A percentile compares a stretch with the other conserved stretches of the same genome.
These are phyloP conservation scores for Scotopteryx bipunctaria DNA, from an alignment of 2,888 invertebrate species.

Conservation along the genomic window DNA sequence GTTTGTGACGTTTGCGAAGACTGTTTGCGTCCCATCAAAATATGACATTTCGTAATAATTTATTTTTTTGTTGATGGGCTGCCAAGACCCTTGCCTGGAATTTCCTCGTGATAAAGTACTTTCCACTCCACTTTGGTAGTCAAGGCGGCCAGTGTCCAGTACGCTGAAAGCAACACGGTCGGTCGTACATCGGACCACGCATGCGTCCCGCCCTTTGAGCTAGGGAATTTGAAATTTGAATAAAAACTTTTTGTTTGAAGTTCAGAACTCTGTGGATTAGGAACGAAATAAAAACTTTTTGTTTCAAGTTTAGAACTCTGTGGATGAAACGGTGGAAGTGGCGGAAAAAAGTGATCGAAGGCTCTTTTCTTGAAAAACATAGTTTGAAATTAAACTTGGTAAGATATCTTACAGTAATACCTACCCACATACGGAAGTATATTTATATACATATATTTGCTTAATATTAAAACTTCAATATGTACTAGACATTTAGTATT, in stretches of 20 bases:
- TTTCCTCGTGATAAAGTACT: constrained; percentile 53
- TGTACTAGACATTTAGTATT: no score
- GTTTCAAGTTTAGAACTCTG: background rate
- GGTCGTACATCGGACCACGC: constrained; percentile 58
- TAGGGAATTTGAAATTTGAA: constrained; percentile 36
- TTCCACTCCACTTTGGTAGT: constrained; percentile 54
- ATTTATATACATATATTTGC: no score
- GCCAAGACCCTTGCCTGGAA: constrained; percentile 34
- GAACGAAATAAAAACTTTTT: constrained; percentile 26
- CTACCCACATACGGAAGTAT: no score
- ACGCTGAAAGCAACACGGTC: constrained; percentile 66
- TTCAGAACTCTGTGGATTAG: constrained; percentile 20
- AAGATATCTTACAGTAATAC: no score
- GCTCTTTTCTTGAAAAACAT: background rate
- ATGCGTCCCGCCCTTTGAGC: constrained; percentile 50
- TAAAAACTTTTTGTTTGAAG: constrained; percentile 18
- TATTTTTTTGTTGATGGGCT: constrained; percentile 35
- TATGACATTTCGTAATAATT: constrained; percentile 10
- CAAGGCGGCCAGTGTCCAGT: constrained; percentile 68
- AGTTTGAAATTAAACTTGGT: background rate
- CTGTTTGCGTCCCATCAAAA: constrained; percentile 6
- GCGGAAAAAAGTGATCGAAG: constrained; percentile 11
- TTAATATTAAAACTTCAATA: no score
- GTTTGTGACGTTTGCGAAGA: constrained; percentile 8
- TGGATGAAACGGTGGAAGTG: constrained; percentile 3